A percentile compares a stretch with the other conserved stretches of the same genome.
These are phyloP conservation scores for Erithacus rubecula DNA, from an alignment of 2,797 vertebrate species.

Conservation along the genomic window DNA sequence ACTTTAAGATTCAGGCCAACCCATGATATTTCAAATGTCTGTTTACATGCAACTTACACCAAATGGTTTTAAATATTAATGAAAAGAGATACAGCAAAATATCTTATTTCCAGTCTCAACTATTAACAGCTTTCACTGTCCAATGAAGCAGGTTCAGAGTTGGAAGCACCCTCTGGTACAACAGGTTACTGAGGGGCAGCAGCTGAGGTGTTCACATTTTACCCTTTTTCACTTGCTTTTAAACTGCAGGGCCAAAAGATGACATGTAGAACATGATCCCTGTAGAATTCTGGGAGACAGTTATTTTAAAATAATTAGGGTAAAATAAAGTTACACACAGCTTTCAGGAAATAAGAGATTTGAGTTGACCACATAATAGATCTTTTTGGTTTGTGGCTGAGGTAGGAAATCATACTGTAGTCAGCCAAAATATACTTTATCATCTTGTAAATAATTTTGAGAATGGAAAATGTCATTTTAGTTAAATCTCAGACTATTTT, in stretches of 20 bases:
- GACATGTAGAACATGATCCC: not conserved
- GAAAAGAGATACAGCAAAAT: constrained; percentile 4
- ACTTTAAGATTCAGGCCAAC: not conserved
- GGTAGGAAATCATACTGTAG: not conserved
- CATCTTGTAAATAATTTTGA: not conserved
- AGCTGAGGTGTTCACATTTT: not conserved
- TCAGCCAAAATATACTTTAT: not conserved
- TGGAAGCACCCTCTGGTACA: not conserved
- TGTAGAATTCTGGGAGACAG: not conserved
- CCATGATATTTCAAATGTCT: constrained; percentile 3
- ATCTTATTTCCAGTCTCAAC: constrained; percentile 25
- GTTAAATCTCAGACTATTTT: not conserved
- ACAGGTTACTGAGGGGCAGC: not conserved
- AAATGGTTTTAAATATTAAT: constrained; percentile 53
- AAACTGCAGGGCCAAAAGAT: not conserved
- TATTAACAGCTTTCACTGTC: not conserved
- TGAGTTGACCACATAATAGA: not conserved
- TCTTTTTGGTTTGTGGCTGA: not conserved
- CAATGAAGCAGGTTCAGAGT: not conserved
- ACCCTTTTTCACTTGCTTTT: not conserved
- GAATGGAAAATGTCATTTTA: not conserved
- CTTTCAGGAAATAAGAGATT: not conserved
- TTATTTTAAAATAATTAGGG: not conserved
- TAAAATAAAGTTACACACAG: not conserved
- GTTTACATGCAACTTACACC: not conserved